Conservation (phyloP, 2,888 invertebrate species). For the Synergus umbraculus region DNA sequence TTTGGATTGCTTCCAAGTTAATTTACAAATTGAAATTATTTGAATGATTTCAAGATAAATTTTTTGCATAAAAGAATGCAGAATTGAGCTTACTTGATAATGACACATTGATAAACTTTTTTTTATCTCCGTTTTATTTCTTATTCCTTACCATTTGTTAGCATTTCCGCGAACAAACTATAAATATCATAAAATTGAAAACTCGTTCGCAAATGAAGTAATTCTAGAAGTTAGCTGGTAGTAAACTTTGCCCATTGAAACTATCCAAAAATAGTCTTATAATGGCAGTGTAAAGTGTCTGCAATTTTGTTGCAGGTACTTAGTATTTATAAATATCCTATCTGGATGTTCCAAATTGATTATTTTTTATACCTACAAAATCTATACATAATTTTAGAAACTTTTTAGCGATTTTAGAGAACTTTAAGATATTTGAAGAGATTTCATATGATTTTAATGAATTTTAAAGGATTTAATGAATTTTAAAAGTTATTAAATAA, state of each 20-base stretch:
- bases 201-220: not conserved
- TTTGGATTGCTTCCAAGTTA: not conserved
- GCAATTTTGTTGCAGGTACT: not conserved
- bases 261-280: conserved; percentile 13
- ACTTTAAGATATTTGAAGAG: too few relatives aligned
- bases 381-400: too few relatives aligned
- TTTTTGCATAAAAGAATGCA: too few relatives aligned
- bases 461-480: too few relatives aligned
- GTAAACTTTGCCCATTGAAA: conserved; percentile 20
- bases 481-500: too few relatives aligned
- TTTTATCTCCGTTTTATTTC: not conserved
- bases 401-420: too few relatives aligned
- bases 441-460: too few relatives aligned
- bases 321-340: not conserved
- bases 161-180: not conserved
- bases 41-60: too few relatives aligned
- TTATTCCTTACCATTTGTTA: not conserved
- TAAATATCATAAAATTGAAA: conserved; percentile 5
- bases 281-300: not conserved
- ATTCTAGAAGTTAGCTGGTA: not conserved
- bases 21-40: not conserved
- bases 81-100: too few relatives aligned
- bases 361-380: not conserved
- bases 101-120: too few relatives aligned
- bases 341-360: not conserved